Base-by-base conservation (phyloP, 1,140 invertebrate species). In the Trialeurodes vaporariorum region DNA sequence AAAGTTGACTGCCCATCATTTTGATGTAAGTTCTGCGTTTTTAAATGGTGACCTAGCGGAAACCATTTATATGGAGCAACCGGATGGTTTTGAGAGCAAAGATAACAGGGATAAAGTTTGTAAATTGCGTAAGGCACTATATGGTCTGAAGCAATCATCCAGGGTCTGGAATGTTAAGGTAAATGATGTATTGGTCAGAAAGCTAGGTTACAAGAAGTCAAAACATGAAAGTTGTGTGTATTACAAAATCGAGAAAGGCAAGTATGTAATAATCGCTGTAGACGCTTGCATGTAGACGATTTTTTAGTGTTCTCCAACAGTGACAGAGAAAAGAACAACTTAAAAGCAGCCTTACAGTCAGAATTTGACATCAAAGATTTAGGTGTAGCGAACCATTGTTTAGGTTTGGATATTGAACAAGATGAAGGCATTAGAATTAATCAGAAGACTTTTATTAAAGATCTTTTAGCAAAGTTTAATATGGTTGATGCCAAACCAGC, bases 21-120 rank as follows among this genome's bases (percentile, higher is more conserved):
- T 77, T 67, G 80, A 81, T 71, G 73, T 76, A 0, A 75, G 73
- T 60, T 76, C 76, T 22, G 80, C 80, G 0, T 82, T 79, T 71
- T 73, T 78, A 67, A 74, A 80, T 73, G 80, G 74, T 12, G 70
- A 73, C 21, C 63, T 64, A 17, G 25, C 11, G 25, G 63, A 40
- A 26, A 25, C 13, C 11, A 64, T 64, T 9, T 64, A 27, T 25
- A 40, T 40, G 63, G 63, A 27, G 25, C n/a, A n/a, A 25, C 25
- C 25, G 2, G 21, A 64, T 24, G n/a, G 63, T 9, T n/a, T n/a
- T n/a, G 21, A 12, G 11, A 11, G 9, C 11, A 17, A 22, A 64
- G 27, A 25, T 26, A n/a, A n/a, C n/a, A 49, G 34, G 34, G 17
- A 49, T 17, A 64, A 64, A 26, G 23, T 23, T 27, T 64, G 63